These are phyloP conservation scores for Cebus imitator DNA, from an alignment of 2,113 vertebrate genomes.

Conservation along the genomic window DNA sequence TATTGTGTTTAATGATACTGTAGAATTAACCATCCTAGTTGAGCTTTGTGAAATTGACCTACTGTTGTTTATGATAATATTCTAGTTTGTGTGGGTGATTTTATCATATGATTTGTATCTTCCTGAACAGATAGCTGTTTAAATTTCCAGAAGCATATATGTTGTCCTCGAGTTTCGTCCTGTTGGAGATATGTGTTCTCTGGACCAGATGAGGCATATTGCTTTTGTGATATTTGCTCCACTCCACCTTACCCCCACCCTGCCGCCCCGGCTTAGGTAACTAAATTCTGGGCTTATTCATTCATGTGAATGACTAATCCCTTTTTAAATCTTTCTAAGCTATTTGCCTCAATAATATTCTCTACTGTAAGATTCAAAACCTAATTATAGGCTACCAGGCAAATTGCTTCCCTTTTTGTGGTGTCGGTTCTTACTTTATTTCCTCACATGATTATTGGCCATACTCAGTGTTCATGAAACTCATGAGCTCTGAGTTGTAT, in stretches of 20 bases:
- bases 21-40: background rate
- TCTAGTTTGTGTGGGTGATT: background rate
- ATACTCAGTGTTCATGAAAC: background rate
- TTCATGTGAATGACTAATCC: constrained; percentile 73
- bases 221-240: background rate
- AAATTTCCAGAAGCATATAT: background rate
- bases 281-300: constrained; percentile 55
- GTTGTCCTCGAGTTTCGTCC: background rate
- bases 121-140: background rate
- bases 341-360: constrained; percentile 55
- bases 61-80: background rate
- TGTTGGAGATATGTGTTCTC: background rate
- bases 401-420: constrained; percentile 68
- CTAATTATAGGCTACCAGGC: constrained; percentile 67
- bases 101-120: background rate
- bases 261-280: constrained; percentile 28
- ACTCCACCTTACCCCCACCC: background rate
- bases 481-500: background rate
- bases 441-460: background rate
- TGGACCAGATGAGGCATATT: background rate
- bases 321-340: constrained; percentile 71
- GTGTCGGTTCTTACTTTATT: constrained; percentile 15
- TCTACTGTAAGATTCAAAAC: constrained; percentile 46
- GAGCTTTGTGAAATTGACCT: background rate
- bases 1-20: background rate